These are phyloP conservation scores for Sminthurinus aureus DNA, from an alignment of 2,888 invertebrate genomes.

Conservation along the genomic window DNA sequence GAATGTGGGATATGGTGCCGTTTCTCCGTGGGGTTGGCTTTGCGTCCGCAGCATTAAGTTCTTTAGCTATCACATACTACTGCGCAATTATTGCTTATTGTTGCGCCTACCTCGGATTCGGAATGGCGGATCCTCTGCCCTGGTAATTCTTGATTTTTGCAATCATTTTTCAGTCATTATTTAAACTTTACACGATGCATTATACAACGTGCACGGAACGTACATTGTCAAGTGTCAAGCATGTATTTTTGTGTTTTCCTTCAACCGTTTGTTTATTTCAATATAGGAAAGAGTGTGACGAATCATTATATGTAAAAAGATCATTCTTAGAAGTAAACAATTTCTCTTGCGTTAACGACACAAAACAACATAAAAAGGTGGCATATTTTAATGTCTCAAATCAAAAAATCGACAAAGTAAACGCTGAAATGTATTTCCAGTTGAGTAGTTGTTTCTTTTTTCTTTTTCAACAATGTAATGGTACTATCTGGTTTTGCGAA, in stretches of 20 bases:
- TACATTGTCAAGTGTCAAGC: too few species aligned
- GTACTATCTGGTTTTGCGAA: too few species aligned
- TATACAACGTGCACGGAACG: too few species aligned
- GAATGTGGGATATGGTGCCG: background rate
- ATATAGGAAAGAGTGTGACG: background rate
- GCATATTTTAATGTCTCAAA: background rate
- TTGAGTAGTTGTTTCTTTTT: background rate
- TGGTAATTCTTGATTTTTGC: background rate
- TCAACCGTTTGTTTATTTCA: too few species aligned
- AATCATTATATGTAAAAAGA: background rate
- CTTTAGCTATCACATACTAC: conserved; percentile 3
- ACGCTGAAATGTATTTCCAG: conserved; percentile 33
- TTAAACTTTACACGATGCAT: too few species aligned
- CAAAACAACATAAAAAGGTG: background rate
- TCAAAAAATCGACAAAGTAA: background rate
- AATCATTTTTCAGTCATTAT: too few species aligned
- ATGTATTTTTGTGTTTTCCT: too few species aligned
- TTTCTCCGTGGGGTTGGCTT: conserved; percentile 12
- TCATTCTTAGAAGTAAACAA: background rate
- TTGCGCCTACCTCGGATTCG: conserved; percentile 1
- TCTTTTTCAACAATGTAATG: background rate
- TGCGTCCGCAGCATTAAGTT: background rate
- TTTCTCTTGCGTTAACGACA: background rate
- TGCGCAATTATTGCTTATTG: conserved; percentile 22
- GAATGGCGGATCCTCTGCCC: conserved; percentile 3